Base-by-base conservation (phyloP, 2,797 vertebrate genomes). In the Cygnus olor region DNA sequence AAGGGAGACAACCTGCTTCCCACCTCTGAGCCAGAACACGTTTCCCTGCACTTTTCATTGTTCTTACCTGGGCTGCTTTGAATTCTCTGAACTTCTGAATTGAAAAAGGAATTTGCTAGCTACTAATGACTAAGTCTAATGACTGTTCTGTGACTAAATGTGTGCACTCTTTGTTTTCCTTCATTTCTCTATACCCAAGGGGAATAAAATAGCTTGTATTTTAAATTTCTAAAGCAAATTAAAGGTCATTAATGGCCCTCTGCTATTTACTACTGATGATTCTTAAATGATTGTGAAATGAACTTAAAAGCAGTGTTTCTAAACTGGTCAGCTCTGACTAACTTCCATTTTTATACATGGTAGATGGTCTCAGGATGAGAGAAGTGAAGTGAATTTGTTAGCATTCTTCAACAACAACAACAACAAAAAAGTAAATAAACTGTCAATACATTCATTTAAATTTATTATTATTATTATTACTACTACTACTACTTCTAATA, bases 271-370 rank as follows among this genome's bases (percentile, higher is more conserved):
- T 87, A 20, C 36, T 77, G 25, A 38, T 60, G 27, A 44, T 71
- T 82, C 87, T 80, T 87, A 56, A 93, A 90, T 51, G n/a, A 64
- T 30, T 82, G 30, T 36, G 30, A 94, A 95, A 93, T 60, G 3
- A 92, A 85, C 14, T 66, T 21, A 57, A 80, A 89, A 89, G 4
- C 3, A 78, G 12, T 49, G 36, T 74, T 84, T 94, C 71, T 73
- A 53, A 40, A 80, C 14, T 45, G n/a, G 45, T 85, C 53, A 85
- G 19, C 21, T 57, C 38, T 34, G 18, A 69, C 45, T 90, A 58
- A 51, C 11, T 63, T 95, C 14, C 10, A 60, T 79, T 90, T 90
- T 91, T 70, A 18, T 88, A 25, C 8, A 40, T 4, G 10, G 13
- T 63, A 70, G 14, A 24, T 42, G 30, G 15, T 88, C 66, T 80